Evolutionary conservation across 2,113 vertebrate species (phyloP), one percentile per base, ranked within the genome.

Genomic region (Eptesicus fuscus): DNA sequence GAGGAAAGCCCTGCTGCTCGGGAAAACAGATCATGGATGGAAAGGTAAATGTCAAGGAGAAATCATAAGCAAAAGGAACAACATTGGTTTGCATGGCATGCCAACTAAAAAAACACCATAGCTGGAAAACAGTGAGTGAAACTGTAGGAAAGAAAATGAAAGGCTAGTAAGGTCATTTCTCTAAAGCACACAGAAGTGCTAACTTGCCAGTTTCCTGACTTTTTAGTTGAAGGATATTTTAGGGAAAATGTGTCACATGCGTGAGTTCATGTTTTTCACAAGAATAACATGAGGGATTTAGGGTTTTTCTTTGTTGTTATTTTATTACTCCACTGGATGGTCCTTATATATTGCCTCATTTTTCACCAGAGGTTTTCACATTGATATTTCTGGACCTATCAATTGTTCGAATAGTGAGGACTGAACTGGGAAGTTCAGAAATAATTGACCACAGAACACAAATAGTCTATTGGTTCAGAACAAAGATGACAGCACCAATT

Each of bases 1-100:
- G 89, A 87, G 37, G 40, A 87, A 95, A 23, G 32, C 61, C 85
- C 67, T 63, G 35, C 85, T 93, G 91, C 40, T 95, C 69, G 78
- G 83, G 28, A 83, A 95, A 96, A 84, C 80, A 89, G 92, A 97
- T 96, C 91, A 92, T 37, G 69, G 67, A 80, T 56, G 47, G 59
- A 91, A 97, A 97, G 47, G 91, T 88, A 97, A 97, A 97, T 97
- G 97, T 96, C 96, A 97, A 95, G 88, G 86, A 89, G 59, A 87
- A 97, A 90, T 95, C 91, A 89, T 87, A 95, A 88, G 91, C 70
- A 86, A 92, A 37, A 37, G 74, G 65, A 94, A 71, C 82, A 94
- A 79, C 7, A 59, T 32, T 86, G 79, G 65, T 89, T 96, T 97
- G 86, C 86, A 95, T 63, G 77, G 44, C 94, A 95, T 78, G 65